phyloP scores from a whole-genome alignment of 2,797 vertebrate genomes.

The Gymnodraco acuticeps region DNA sequence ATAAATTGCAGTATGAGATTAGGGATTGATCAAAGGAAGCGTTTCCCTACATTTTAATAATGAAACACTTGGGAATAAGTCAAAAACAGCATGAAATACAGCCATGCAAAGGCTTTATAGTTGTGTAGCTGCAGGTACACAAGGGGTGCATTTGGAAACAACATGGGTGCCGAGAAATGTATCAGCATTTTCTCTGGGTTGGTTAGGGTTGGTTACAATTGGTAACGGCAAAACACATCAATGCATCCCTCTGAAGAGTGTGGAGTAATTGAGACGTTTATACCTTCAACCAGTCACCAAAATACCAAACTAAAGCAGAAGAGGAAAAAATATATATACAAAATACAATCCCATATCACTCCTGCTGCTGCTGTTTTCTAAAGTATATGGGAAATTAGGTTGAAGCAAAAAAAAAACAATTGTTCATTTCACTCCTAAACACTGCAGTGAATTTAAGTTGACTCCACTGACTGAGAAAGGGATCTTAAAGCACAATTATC shows the following conservation, averaged over 20 bases:
- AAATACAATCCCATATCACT: background rate
- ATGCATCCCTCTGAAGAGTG: background rate
- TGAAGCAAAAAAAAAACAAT: background rate
- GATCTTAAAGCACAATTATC: background rate
- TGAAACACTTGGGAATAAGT: background rate
- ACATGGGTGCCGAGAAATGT: background rate
- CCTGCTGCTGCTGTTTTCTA: background rate
- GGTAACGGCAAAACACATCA: background rate
- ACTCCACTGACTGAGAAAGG: background rate
- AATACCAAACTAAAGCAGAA: background rate
- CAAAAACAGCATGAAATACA: background rate
- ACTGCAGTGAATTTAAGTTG: background rate
- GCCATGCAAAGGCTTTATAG: background rate
- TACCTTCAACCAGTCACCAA: background rate
- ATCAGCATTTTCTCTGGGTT: background rate
- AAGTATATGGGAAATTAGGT: background rate
- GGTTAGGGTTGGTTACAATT: background rate
- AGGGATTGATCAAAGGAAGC: background rate
- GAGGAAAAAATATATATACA: background rate
- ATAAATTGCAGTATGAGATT: background rate
- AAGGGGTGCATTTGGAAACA: background rate
- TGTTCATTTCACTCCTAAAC: background rate
- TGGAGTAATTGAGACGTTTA: background rate
- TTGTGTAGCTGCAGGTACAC: background rate
- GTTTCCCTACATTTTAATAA: background rate